Conservation (phyloP, 1,140 invertebrate genomes). For the Grapholita molesta region DNA sequence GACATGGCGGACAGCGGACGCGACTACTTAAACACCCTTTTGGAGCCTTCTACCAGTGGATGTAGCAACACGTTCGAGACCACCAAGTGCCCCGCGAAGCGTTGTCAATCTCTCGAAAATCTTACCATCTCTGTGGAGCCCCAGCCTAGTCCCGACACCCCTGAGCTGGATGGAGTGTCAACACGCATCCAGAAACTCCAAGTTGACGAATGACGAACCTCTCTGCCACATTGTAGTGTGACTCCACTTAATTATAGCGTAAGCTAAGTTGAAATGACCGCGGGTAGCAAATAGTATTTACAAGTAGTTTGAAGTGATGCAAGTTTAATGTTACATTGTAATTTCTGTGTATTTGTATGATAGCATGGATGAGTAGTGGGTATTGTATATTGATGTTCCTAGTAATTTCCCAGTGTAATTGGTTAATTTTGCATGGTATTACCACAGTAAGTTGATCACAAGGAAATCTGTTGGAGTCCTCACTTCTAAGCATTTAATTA, state of each 20-base stretch:
- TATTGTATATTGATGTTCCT: conserved; percentile 57
- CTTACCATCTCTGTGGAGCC: conserved; percentile 56
- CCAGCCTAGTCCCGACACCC: conserved; percentile 47
- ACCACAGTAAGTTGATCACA: conserved; percentile 26
- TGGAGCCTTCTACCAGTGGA: conserved; percentile 66
- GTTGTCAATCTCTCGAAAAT: conserved; percentile 70
- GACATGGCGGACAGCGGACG: conserved; percentile 52
- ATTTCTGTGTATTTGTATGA: conserved; percentile 56
- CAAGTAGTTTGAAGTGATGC: conserved; percentile 30
- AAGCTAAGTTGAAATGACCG: conserved; percentile 23
- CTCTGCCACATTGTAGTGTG: conserved; percentile 23
- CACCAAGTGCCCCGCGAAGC: conserved; percentile 50
- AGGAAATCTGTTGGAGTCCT: conserved; percentile 33
- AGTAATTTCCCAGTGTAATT: conserved; percentile 42
- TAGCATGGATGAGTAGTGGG: conserved; percentile 33
- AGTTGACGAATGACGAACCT: conserved; percentile 67
- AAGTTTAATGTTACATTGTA: conserved; percentile 36
- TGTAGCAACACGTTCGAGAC: conserved; percentile 33
- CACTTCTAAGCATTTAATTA: conserved; percentile 27
- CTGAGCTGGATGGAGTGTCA: conserved; percentile 71
- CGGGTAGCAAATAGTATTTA: conserved; percentile 35
- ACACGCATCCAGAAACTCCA: conserved; percentile 69
- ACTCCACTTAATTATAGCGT: conserved; percentile 23
- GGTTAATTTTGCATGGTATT: conserved; percentile 46
- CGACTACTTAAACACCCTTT: conserved; percentile 57